phyloP scores from a whole-genome alignment of 2,888 invertebrate genomes.

The Cataglyphis albicans region DNA sequence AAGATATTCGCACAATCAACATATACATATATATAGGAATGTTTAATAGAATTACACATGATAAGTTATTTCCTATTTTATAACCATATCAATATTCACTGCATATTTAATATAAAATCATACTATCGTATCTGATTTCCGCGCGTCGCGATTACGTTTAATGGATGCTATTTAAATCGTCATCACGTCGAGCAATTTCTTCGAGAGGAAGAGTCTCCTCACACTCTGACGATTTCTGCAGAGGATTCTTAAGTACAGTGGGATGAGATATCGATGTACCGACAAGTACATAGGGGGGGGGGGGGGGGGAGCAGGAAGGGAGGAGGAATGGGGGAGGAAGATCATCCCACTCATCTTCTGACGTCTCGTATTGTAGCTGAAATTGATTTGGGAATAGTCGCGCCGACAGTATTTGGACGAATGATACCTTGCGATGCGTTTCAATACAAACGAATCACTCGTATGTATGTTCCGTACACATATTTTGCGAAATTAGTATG shows the following conservation, averaged over 20 bases:
- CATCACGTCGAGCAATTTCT: constrained; percentile 65
- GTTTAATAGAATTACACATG: constrained; percentile 18
- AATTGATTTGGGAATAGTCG: constrained; percentile 76
- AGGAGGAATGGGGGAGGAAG: not conserved
- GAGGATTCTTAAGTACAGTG: not conserved
- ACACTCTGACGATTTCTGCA: constrained; percentile 51
- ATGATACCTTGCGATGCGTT: constrained; percentile 45
- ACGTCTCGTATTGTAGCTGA: constrained; percentile 69
- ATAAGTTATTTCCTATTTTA: constrained; percentile 23
- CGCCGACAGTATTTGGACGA: constrained; percentile 58
- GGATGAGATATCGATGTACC: constrained; percentile 51
- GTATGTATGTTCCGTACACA: not conserved
- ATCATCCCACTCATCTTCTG: constrained; percentile 49
- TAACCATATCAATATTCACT: not conserved
- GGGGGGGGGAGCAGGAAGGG: not conserved
- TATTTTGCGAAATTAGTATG: not conserved
- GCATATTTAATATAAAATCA: constrained; percentile 18
- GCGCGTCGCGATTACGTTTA: constrained; percentile 59
- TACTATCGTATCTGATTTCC: not conserved
- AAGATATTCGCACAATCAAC: not conserved
- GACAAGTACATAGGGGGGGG: constrained; percentile 31
- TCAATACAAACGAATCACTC: constrained; percentile 1
- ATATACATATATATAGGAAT: not conserved
- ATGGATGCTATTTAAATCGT: constrained; percentile 66
- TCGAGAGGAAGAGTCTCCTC: constrained; percentile 43